A percentile compares a stretch with the other conserved stretches of the same genome.
Evolutionary conservation across 2,888 invertebrate species (phyloP).

Genomic region (Elmis aenea): DNA sequence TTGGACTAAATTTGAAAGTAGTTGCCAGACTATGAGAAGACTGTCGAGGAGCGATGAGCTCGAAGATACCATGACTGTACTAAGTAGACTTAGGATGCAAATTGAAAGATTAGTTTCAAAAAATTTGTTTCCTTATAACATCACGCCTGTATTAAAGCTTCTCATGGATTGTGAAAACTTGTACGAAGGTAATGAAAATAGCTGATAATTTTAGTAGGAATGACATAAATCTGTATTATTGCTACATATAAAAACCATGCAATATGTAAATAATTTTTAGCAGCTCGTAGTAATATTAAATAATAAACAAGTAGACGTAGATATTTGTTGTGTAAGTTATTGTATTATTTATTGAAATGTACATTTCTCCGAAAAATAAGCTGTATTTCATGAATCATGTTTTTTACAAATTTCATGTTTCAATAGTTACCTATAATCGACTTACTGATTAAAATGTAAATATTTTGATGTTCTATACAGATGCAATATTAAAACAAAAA

Average conservation of each 20-base stretch:
- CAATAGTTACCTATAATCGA: no score
- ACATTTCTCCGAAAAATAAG: background rate
- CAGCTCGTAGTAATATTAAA: background rate
- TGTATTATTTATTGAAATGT: background rate
- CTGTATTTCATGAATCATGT: no score
- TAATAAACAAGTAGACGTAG: no score
- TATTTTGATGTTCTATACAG: no score
- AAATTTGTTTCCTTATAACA: constrained; percentile 84
- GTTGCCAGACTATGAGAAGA: constrained; percentile 64
- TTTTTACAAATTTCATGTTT: no score
- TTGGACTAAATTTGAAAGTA: constrained; percentile 76
- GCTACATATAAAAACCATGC: no score
- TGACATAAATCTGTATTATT: no score
- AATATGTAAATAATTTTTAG: no score
- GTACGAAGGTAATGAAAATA: constrained; percentile 78
- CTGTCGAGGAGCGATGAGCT: constrained; percentile 53
- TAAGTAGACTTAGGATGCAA: constrained; percentile 72
- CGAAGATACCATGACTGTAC: constrained; percentile 78
- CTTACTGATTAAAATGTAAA: no score
- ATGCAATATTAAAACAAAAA: background rate
- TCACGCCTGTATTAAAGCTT: constrained; percentile 78
- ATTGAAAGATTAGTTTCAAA: constrained; percentile 78
- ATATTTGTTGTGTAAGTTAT: no score
- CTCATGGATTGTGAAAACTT: constrained; percentile 79
- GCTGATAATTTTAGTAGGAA: constrained; percentile 50